These are phyloP conservation scores for Drosophila putrida DNA, from an alignment of 2,888 invertebrate genomes.

Conservation along the genomic window DNA sequence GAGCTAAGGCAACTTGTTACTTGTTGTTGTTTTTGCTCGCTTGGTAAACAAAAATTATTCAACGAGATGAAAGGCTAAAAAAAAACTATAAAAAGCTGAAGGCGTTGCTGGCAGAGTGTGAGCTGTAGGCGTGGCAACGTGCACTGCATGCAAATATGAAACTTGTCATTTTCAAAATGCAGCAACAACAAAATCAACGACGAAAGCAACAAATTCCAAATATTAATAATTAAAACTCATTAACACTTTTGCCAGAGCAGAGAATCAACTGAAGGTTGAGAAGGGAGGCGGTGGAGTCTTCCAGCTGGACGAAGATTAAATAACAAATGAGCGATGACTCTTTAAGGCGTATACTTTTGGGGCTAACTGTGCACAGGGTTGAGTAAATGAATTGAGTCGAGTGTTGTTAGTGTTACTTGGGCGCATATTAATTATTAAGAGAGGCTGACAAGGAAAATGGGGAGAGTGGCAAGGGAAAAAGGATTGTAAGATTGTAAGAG, in stretches of 20 bases:
- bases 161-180: slow-evolving; percentile 49
- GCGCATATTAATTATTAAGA: slow-evolving; percentile 64
- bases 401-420: slow-evolving; percentile 33
- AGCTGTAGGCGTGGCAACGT: slow-evolving; percentile 2
- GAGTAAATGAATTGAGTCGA: slow-evolving; percentile 39
- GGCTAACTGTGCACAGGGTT: slow-evolving; percentile 24
- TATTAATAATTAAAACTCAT: slow-evolving; percentile 79
- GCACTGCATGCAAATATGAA: slow-evolving; percentile 20
- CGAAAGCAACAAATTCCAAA: slow-evolving; percentile 45
- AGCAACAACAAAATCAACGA: slow-evolving; percentile 23
- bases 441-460: neutral
- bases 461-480: neutral
- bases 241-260: slow-evolving; percentile 62
- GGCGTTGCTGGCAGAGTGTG: neutral
- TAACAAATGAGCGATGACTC: slow-evolving; percentile 81
- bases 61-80: slow-evolving; percentile 59
- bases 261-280: neutral
- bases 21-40: slow-evolving; percentile 39
- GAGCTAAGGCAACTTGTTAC: slow-evolving; percentile 51
- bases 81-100: slow-evolving; percentile 2
- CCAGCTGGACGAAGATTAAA: slow-evolving; percentile 73
- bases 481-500: neutral
- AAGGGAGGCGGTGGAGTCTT: neutral
- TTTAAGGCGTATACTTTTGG: slow-evolving; percentile 60
- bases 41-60: slow-evolving; percentile 57